Evolutionary conservation across 1,140 invertebrate species (phyloP).

Genomic region (Laupala kohalensis): DNA sequence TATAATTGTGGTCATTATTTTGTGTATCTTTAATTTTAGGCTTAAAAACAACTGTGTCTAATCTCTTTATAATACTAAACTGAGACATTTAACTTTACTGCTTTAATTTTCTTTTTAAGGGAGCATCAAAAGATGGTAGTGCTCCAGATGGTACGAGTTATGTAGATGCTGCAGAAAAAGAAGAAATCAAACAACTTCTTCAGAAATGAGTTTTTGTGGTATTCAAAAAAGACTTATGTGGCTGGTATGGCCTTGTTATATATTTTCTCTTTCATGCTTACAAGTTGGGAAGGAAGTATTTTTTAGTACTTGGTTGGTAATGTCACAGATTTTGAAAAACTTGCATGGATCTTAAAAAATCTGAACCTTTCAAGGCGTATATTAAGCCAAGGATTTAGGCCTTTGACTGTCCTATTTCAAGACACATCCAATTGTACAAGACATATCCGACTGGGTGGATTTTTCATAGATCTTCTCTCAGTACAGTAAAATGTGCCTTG

Average conservation of each 20-base stretch:
- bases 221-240: neutral
- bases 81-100: neutral
- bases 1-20: neutral
- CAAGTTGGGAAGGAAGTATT: neutral
- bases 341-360: neutral
- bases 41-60: no score
- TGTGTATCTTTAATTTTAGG: neutral
- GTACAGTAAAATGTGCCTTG: no score
- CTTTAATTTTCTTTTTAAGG: constrained; percentile 34
- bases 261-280: neutral
- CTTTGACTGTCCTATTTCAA: no score
- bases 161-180: constrained; percentile 78
- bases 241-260: neutral
- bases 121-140: constrained; percentile 67
- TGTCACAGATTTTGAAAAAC: neutral
- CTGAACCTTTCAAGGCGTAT: no score
- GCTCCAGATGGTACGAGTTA: constrained; percentile 79
- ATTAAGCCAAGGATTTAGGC: no score
- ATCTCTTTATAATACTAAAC: neutral
- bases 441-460: no score
- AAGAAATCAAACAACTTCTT: constrained; percentile 73
- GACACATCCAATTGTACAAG: no score
- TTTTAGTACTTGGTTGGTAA: neutral
- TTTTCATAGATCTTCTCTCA: no score
- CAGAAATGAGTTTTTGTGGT: constrained; percentile 18